phyloP scores from a whole-genome alignment of 2,113 vertebrate genomes.

The Charina bottae region DNA sequence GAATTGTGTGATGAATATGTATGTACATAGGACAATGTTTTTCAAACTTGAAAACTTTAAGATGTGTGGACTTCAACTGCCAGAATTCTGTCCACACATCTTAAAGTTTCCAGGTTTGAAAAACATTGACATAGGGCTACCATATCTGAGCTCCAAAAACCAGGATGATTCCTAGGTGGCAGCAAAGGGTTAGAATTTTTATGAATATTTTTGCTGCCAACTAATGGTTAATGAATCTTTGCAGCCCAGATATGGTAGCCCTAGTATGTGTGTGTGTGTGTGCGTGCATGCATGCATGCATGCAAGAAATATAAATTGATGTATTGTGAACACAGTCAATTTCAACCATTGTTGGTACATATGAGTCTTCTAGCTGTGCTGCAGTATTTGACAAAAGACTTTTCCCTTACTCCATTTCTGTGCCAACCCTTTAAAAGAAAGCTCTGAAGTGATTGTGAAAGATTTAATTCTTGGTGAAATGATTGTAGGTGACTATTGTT shows the following conservation, averaged over 20 bases:
- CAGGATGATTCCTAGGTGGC: background rate
- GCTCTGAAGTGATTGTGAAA: background rate
- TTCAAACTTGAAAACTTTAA: too few species aligned
- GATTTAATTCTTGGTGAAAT: constrained; percentile 27
- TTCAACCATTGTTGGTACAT: background rate
- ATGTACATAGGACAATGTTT: too few species aligned
- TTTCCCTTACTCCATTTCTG: constrained; percentile 2
- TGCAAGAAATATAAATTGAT: background rate
- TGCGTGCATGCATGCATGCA: background rate
- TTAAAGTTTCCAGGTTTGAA: background rate
- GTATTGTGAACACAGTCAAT: background rate
- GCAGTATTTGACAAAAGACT: background rate
- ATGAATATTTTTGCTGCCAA: background rate
- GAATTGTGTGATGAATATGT: too few species aligned
- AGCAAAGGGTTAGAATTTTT: background rate
- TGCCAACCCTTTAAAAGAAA: constrained; percentile 47
- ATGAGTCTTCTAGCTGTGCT: background rate
- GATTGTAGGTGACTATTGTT: constrained; percentile 49
- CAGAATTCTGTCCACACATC: background rate
- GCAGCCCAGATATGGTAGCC: background rate
- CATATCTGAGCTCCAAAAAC: background rate
- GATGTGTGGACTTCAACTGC: too few species aligned
- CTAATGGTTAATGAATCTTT: background rate
- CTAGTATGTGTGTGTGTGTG: background rate
- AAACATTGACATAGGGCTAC: background rate